A percentile compares a stretch with the other conserved stretches of the same genome.
Conservation (phyloP, 2,888 invertebrate genomes). For the Cantharis lateralis region DNA sequence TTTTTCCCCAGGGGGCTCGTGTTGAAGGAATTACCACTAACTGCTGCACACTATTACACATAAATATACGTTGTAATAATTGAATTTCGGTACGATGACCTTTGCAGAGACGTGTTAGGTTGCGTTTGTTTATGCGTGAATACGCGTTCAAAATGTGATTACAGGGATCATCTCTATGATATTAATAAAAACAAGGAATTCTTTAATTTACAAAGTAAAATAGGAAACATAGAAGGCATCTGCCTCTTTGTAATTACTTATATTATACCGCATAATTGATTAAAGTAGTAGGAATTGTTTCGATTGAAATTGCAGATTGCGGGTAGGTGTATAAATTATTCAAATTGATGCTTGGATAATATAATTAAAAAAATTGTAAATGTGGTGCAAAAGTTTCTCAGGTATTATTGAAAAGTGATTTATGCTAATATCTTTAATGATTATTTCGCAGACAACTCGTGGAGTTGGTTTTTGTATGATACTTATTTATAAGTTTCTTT, state of each 20-base stretch:
- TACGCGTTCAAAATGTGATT: background rate
- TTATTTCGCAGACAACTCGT: background rate
- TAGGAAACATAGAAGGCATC: background rate
- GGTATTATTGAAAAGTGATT: background rate
- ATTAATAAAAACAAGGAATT: background rate
- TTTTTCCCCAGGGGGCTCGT: background rate
- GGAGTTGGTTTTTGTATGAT: background rate
- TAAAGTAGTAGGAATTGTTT: background rate
- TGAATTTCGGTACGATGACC: slow-evolving; percentile 48
- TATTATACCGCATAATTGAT: slow-evolving; percentile 1
- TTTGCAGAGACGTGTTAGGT: slow-evolving; percentile 24
- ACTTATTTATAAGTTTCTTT: background rate
- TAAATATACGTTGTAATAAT: slow-evolving; percentile 37
- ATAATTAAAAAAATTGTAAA: background rate
- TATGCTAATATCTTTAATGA: background rate
- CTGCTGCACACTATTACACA: slow-evolving; percentile 31
- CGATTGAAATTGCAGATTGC: background rate
- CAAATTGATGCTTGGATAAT: background rate
- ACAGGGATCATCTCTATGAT: background rate
- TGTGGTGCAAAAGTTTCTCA: background rate
- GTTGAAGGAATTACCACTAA: slow-evolving; percentile 34
- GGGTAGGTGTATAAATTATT: background rate
- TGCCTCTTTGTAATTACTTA: slow-evolving; percentile 2
- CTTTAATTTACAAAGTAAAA: slow-evolving; percentile 2
- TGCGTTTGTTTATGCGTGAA: slow-evolving; percentile 18